A percentile compares a stretch with the other conserved stretches of the same genome.
phyloP scores from a whole-genome alignment of 92 coral and sea anemone genomes.

The Micromussa lordhowensis region DNA sequence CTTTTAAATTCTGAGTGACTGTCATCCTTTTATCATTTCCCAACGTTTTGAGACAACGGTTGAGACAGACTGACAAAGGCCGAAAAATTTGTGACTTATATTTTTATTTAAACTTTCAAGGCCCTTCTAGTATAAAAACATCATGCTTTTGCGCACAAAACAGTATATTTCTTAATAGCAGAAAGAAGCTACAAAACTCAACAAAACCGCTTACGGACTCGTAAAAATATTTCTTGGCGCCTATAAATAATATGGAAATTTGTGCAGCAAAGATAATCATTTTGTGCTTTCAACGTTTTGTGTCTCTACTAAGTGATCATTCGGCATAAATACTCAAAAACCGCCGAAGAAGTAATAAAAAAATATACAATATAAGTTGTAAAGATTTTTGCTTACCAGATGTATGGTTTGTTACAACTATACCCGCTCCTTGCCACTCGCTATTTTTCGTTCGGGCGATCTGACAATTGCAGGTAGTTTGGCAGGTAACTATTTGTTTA shows the following conservation, averaged over 20 bases:
- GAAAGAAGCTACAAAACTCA: too few species aligned
- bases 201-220: not conserved
- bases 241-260: not conserved
- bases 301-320: not conserved
- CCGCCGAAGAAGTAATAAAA: not conserved
- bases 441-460: not conserved
- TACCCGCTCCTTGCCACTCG: not conserved
- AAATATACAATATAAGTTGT: not conserved
- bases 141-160: not conserved
- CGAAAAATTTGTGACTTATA: not conserved
- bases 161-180: not conserved
- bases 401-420: not conserved
- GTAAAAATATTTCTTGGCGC: not conserved
- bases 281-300: not conserved
- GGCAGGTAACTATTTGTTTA: slow-evolving; percentile 20
- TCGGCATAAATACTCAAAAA: not conserved
- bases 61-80: not conserved
- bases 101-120: not conserved
- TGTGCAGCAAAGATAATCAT: not conserved
- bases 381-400: slow-evolving; percentile 7
- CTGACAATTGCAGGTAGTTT: slow-evolving; percentile 31
- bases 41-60: not conserved
- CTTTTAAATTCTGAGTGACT: not conserved
- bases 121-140: not conserved
- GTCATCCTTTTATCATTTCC: not conserved